A percentile compares a stretch with the other conserved stretches of the same genome.
Evolutionary conservation across 2,888 invertebrate species (phyloP).

Genomic region (Hirudinaria manillensis): DNA sequence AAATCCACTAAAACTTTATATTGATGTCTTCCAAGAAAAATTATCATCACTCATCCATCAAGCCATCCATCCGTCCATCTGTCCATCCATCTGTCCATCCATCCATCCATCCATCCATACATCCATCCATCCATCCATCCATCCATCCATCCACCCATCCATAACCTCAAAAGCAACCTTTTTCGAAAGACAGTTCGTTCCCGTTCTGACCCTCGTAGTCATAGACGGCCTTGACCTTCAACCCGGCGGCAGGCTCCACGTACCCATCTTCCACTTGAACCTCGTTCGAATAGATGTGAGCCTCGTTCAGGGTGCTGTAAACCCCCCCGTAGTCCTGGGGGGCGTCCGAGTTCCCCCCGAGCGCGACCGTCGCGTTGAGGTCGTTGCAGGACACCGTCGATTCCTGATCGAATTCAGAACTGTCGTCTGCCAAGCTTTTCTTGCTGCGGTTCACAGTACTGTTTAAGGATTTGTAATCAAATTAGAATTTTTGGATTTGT

Average conservation of each 20-base stretch:
- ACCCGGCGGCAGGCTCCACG: background rate
- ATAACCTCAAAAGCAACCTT: slow-evolving; percentile 8
- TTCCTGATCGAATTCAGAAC: slow-evolving; percentile 3
- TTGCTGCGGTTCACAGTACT: background rate
- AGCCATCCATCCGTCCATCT: too few relatives aligned
- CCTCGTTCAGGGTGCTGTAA: slow-evolving; percentile 28
- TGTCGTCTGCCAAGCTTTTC: background rate
- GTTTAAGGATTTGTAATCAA: background rate
- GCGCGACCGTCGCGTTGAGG: background rate
- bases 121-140: too few relatives aligned
- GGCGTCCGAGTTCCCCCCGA: background rate
- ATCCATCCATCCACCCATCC: too few relatives aligned
- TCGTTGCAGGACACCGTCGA: background rate
- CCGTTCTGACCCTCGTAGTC: slow-evolving; percentile 22
- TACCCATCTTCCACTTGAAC: background rate
- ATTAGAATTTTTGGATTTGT: background rate
- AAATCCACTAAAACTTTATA: too few relatives aligned
- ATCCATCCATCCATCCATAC: too few relatives aligned
- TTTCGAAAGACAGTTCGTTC: slow-evolving; percentile 23
- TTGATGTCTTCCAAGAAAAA: too few relatives aligned
- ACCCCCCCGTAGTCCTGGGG: background rate
- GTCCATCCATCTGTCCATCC: too few relatives aligned
- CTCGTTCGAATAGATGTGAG: slow-evolving; percentile 19
- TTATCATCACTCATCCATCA: too few relatives aligned
- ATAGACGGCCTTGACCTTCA: slow-evolving; percentile 15